Base-by-base conservation (phyloP, 92 coral and sea anemone species). In the Siderastrea siderea region DNA sequence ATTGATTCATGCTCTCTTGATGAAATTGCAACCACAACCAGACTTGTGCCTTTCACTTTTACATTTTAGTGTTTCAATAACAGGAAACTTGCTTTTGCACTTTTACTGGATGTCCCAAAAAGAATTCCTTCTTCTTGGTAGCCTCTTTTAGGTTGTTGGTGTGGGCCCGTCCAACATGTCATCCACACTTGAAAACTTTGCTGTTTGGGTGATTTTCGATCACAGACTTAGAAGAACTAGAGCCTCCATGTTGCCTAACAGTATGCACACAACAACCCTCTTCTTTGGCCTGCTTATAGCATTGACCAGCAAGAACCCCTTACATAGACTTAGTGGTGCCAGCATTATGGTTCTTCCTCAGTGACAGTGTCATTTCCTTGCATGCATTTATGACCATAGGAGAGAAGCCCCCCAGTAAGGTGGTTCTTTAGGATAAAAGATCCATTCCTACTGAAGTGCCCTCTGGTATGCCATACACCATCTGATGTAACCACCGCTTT, bases 321-420 rank as follows among this genome's bases (percentile, higher is more conserved):
- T 58, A 9, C 12, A 58, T 58, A 12, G 63, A 58, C 15, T 58
- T 58, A 7, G 63, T 2, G 3, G 93, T 89, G 12, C 88, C 92
- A n/a, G 43, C 60, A 67, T 11, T 26, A 90, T 45, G 85, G 44
- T 17, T 85, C 93, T 57, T 80, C 88, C 45, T 82, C 92, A 26
- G 68, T 54, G 3, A 84, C 79, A 53, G 79, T 69, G 62, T 85
- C 86, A 5, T 26, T 26, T 10, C 93, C 93, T 6, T 16, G 44
- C 90, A 84, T 90, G 57, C 90, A 85, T 14, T 90, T 79, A 49
- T 88, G 91, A 6, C 76, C 93, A 69, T 69, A 84, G 86, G 81
- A 89, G 9, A 89, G n/a, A 16, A 89, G 12, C n/a, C 89, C 82
- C 5, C 94, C 94, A 7, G 90, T 55, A 12, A 92, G 10, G 54